phyloP scores from a whole-genome alignment of 1,140 invertebrate species.

The Protaetia brevitarsis region DNA sequence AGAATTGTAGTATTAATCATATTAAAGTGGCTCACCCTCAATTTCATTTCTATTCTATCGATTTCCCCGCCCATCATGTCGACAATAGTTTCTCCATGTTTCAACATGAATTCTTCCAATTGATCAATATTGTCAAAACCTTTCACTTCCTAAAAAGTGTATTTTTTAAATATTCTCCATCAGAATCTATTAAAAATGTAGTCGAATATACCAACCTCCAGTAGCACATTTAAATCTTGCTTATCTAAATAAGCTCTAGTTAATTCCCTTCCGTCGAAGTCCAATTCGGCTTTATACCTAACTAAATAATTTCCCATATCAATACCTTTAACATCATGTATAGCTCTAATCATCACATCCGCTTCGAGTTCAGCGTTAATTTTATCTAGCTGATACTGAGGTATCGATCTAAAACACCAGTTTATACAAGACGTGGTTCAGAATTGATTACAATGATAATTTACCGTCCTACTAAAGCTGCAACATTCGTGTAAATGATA shows the following conservation, averaged over 20 bases:
- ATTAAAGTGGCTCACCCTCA: constrained; percentile 89
- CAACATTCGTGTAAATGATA: constrained; percentile 93
- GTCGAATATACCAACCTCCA: constrained; percentile 63
- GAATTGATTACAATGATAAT: not conserved
- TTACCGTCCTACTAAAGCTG: constrained; percentile 84
- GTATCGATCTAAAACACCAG: constrained; percentile 78
- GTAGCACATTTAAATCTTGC: constrained; percentile 77
- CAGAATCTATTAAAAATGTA: too few species aligned
- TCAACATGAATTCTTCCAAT: constrained; percentile 88
- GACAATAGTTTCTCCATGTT: constrained; percentile 96
- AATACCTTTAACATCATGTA: constrained; percentile 98
- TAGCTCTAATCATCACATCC: constrained; percentile 95
- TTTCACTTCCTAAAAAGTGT: constrained; percentile 74
- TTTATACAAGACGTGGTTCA: not conserved
- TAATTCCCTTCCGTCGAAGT: constrained; percentile 95
- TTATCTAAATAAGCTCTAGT: constrained; percentile 91
- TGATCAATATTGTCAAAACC: constrained; percentile 82
- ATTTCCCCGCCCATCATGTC: constrained; percentile 96
- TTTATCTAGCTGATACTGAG: constrained; percentile 77
- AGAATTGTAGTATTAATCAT: too few species aligned
- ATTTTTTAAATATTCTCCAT: not conserved
- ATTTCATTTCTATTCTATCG: constrained; percentile 92
- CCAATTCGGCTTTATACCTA: constrained; percentile 96
- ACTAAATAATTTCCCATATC: constrained; percentile 92
- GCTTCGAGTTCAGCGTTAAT: constrained; percentile 89